phyloP scores from a whole-genome alignment of 2,888 invertebrate species.

The Orchesella flavescens region DNA sequence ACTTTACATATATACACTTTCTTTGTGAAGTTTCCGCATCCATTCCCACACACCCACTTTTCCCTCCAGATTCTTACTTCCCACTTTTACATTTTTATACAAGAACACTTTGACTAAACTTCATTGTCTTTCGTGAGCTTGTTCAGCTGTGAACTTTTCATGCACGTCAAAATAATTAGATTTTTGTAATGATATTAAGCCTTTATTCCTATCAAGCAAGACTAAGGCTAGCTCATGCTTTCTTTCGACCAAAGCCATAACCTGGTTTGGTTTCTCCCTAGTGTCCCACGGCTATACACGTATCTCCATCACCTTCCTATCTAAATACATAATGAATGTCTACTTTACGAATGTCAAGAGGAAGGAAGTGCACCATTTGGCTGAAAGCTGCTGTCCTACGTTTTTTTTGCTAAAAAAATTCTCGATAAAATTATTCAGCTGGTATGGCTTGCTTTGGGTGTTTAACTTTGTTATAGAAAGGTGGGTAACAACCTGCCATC shows the following conservation, averaged over 20 bases:
- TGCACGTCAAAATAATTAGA: conserved; percentile 11
- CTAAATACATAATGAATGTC: not conserved
- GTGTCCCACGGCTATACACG: too few species aligned
- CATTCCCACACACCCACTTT: conserved; percentile 8
- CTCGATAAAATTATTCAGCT: too few species aligned
- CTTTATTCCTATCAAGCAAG: not conserved
- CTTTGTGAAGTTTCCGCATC: not conserved
- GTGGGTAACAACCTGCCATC: conserved; percentile 41
- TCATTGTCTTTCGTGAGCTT: not conserved
- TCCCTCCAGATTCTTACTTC: not conserved
- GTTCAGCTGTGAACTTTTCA: not conserved
- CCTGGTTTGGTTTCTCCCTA: too few species aligned
- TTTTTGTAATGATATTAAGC: not conserved
- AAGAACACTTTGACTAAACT: too few species aligned
- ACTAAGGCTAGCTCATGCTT: too few species aligned
- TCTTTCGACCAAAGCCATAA: too few species aligned
- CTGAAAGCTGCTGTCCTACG: too few species aligned
- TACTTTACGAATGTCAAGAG: not conserved
- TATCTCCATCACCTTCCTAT: too few species aligned
- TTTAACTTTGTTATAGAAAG: not conserved
- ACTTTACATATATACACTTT: not conserved
- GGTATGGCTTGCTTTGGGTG: too few species aligned
- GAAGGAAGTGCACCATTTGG: conserved; percentile 2
- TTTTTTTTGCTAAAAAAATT: too few species aligned
- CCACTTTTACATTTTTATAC: too few species aligned